Conservation (phyloP, 1,140 invertebrate genomes). For the Habropoda laboriosa region DNA sequence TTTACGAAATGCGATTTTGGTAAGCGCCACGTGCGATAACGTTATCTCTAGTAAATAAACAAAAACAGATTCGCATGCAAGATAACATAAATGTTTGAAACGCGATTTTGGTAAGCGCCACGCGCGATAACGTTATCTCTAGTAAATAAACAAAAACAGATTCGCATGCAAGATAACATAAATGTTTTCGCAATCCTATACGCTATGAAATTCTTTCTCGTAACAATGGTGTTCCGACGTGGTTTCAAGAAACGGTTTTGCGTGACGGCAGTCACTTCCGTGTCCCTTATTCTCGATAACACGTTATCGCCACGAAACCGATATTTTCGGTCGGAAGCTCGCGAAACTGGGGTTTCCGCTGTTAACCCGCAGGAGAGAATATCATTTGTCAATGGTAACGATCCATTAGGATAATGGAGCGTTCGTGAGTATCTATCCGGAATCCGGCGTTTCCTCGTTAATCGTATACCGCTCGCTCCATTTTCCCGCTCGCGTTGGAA, state of each 20-base stretch:
- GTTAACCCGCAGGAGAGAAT: background rate
- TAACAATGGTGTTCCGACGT: background rate
- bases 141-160: conserved; percentile 16
- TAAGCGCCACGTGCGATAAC: conserved; percentile 23
- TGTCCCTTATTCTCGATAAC: background rate
- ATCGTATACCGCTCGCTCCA: background rate
- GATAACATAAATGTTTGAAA: conserved; percentile 29
- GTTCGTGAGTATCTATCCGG: background rate
- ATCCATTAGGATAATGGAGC: background rate
- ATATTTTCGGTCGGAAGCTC: background rate
- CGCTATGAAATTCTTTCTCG: background rate
- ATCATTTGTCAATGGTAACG: background rate
- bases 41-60: conserved; percentile 9
- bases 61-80: conserved; percentile 42
- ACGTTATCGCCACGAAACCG: background rate
- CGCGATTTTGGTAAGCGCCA: conserved; percentile 35
- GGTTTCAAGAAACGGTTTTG: background rate
- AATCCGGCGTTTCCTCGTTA: background rate
- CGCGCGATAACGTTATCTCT: conserved; percentile 17
- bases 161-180: conserved; percentile 50
- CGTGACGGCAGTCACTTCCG: background rate
- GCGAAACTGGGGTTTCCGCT: too few relatives aligned
- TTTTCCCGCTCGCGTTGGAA: background rate
- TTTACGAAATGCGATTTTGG: conserved; percentile 29
- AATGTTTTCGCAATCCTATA: conserved; percentile 9